phyloP scores from a whole-genome alignment of 2,797 vertebrate genomes.

The Otus scops region DNA sequence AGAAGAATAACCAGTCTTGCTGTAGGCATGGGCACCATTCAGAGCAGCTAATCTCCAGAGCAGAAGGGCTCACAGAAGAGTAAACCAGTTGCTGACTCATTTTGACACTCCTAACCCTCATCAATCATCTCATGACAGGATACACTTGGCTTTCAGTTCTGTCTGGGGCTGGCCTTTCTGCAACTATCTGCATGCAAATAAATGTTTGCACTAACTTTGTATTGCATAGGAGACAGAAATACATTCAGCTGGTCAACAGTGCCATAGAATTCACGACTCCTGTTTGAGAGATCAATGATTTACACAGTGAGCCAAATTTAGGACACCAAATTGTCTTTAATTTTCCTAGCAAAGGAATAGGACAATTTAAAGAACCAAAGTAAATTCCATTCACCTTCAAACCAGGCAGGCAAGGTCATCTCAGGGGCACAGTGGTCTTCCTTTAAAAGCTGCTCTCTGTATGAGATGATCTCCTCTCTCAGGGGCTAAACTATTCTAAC shows the following conservation, averaged over 20 bases:
- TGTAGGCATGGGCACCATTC: background rate
- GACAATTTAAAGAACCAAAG: background rate
- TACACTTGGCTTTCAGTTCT: background rate
- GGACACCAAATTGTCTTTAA: background rate
- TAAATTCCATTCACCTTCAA: background rate
- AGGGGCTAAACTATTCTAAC: background rate
- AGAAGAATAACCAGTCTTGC: background rate
- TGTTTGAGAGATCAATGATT: background rate
- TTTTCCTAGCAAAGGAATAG: background rate
- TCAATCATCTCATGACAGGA: background rate
- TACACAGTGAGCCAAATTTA: background rate
- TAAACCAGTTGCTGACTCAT: background rate
- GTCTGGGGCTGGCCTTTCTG: background rate
- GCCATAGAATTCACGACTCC: background rate
- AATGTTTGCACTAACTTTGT: background rate
- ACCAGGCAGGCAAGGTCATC: background rate
- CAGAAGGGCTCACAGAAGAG: background rate
- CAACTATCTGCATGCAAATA: background rate
- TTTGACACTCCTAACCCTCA: background rate
- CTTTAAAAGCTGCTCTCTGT: background rate
- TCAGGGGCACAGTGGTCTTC: background rate
- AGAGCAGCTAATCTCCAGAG: background rate
- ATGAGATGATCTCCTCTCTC: background rate
- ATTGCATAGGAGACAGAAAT: background rate
- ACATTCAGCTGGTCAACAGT: background rate